Conservation (phyloP, 2,113 vertebrate genomes). For the Leptobrachium leishanense region DNA sequence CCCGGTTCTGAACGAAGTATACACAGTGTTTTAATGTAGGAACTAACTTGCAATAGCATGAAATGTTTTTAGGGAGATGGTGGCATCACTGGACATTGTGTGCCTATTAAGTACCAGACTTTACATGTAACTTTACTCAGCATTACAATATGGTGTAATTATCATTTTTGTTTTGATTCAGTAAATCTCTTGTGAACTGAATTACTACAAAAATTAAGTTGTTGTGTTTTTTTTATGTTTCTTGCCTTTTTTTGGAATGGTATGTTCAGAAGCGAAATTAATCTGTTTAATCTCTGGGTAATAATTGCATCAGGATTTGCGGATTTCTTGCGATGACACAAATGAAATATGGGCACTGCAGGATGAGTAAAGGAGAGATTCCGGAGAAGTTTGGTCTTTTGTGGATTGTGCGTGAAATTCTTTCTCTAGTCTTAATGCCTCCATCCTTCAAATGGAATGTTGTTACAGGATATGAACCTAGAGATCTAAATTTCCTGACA, state of each 20-base stretch:
- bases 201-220: too few relatives aligned
- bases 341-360: not conserved
- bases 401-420: constrained; percentile 20
- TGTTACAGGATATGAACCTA: constrained; percentile 44
- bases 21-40: too few relatives aligned
- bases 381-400: constrained; percentile 15
- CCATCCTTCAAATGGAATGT: constrained; percentile 35
- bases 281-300: not conserved
- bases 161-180: too few relatives aligned
- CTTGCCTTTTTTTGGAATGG: not conserved
- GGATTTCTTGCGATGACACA: not conserved
- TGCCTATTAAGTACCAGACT: too few relatives aligned
- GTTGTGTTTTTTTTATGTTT: too few relatives aligned
- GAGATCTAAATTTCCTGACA: constrained; percentile 21
- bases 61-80: too few relatives aligned
- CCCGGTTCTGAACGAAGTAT: too few relatives aligned
- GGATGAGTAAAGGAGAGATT: not conserved
- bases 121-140: too few relatives aligned
- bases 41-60: too few relatives aligned
- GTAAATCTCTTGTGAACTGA: too few relatives aligned
- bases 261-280: not conserved
- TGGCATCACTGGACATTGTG: too few relatives aligned
- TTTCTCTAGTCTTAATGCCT: constrained; percentile 2
- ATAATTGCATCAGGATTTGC: not conserved
- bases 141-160: too few relatives aligned